Conservation (phyloP, 2,113 vertebrate species). For the Tragelaphus scriptus region DNA sequence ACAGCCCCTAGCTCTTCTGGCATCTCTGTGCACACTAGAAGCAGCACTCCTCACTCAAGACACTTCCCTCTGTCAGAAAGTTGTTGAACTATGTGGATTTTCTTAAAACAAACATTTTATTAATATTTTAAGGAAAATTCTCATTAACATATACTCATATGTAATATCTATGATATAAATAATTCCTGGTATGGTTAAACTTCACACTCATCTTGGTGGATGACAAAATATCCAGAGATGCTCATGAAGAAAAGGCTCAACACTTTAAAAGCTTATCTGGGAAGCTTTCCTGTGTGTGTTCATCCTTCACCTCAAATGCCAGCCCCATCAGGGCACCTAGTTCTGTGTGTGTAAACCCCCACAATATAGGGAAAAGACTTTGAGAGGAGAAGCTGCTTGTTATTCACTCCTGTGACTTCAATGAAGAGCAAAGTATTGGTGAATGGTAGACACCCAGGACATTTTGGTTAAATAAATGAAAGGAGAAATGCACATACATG, state of each 20-base stretch:
- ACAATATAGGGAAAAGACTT: neutral
- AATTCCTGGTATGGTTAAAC: too few relatives aligned
- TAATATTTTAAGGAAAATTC: neutral
- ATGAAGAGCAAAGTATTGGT: neutral
- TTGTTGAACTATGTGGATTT: neutral
- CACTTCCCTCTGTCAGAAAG: neutral
- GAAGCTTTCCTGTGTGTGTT: neutral
- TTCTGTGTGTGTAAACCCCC: too few relatives aligned
- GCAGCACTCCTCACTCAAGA: neutral
- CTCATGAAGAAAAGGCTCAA: neutral
- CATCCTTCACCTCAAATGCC: neutral
- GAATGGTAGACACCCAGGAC: neutral
- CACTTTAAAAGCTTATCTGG: neutral
- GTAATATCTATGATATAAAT: neutral
- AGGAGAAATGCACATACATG: neutral
- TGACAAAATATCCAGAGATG: neutral
- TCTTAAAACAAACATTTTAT: neutral
- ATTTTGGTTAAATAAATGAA: neutral
- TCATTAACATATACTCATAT: neutral
- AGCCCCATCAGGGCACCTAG: neutral
- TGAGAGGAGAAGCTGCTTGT: neutral
- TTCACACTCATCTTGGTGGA: neutral
- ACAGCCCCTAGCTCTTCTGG: too few relatives aligned
- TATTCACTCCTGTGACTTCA: neutral
- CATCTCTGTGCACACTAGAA: neutral